Conservation (phyloP, 2,797 vertebrate species). For the Hafferia zeledoni region DNA sequence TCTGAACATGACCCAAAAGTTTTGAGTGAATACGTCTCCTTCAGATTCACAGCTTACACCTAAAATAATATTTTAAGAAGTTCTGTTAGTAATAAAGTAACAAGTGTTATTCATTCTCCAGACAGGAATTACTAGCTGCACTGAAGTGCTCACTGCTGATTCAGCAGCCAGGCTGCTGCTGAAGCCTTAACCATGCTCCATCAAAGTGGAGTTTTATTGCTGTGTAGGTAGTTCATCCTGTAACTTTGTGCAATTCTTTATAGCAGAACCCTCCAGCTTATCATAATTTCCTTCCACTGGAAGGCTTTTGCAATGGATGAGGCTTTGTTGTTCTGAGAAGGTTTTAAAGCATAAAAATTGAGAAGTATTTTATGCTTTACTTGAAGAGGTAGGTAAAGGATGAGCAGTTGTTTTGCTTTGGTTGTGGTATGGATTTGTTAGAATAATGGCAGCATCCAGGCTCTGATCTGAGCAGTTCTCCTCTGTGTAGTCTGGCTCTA, state of each 20-base stretch:
- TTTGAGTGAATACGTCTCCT: not conserved
- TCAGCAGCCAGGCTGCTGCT: conserved; percentile 44
- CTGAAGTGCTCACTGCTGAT: conserved; percentile 43
- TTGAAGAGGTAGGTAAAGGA: not conserved
- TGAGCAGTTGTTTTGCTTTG: not conserved
- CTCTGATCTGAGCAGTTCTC: not conserved
- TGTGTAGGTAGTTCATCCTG: conserved; percentile 18
- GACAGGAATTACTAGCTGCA: conserved; percentile 1
- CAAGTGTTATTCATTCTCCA: conserved; percentile 23
- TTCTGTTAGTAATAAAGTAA: conserved; percentile 26
- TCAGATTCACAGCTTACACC: not conserved
- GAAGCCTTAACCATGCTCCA: not conserved
- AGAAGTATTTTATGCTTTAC: not conserved
- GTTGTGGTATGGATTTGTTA: not conserved
- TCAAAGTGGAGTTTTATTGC: conserved; percentile 39
- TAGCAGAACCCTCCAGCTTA: not conserved
- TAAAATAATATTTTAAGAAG: conserved; percentile 60
- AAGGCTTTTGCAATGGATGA: not conserved
- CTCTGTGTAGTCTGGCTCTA: not conserved
- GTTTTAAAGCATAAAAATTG: not conserved
- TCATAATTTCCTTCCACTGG: conserved; percentile 6
- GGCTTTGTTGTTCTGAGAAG: not conserved
- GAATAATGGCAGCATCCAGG: not conserved
- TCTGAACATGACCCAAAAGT: not conserved
- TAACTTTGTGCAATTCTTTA: not conserved